Conservation (phyloP, 1,140 invertebrate species). For the Epicauta chinensis region DNA sequence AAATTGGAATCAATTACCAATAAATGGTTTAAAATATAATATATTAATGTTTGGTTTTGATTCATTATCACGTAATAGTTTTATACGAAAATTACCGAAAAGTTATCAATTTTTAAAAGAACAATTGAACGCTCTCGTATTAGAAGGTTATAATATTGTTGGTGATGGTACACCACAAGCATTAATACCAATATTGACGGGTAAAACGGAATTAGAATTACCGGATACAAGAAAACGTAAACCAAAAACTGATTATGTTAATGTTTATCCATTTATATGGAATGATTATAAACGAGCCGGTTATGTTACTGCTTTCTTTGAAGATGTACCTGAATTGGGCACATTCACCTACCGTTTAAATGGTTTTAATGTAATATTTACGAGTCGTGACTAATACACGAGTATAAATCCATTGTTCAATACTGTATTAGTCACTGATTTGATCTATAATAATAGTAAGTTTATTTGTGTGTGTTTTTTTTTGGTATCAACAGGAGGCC, state of each 20-base stretch:
- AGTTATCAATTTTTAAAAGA: slow-evolving; percentile 71
- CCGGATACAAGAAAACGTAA: slow-evolving; percentile 75
- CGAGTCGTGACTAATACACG: too few species aligned
- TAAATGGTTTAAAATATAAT: slow-evolving; percentile 56
- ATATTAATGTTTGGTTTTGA: slow-evolving; percentile 89
- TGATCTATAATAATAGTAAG: neutral
- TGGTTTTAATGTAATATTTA: slow-evolving; percentile 61
- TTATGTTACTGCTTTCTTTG: slow-evolving; percentile 72
- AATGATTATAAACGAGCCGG: slow-evolving; percentile 66
- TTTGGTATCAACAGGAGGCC: too few species aligned
- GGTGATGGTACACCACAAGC: slow-evolving; percentile 94
- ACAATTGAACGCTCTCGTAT: slow-evolving; percentile 57
- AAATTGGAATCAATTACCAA: slow-evolving; percentile 48
- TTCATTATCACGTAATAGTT: slow-evolving; percentile 80
- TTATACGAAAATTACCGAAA: slow-evolving; percentile 78
- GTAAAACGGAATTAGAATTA: slow-evolving; percentile 80
- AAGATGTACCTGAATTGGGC: slow-evolving; percentile 78
- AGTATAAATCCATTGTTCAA: too few species aligned
- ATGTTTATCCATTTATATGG: slow-evolving; percentile 79
- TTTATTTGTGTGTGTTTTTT: too few species aligned
- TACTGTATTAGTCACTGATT: too few species aligned
- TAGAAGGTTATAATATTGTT: slow-evolving; percentile 80
- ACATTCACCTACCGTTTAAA: slow-evolving; percentile 89
- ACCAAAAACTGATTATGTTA: slow-evolving; percentile 59
- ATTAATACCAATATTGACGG: slow-evolving; percentile 84